Evolutionary conservation across 2,113 vertebrate genomes (phyloP), one percentile per base, ranked within the genome.

Genomic region (Platycercus adscitus): DNA sequence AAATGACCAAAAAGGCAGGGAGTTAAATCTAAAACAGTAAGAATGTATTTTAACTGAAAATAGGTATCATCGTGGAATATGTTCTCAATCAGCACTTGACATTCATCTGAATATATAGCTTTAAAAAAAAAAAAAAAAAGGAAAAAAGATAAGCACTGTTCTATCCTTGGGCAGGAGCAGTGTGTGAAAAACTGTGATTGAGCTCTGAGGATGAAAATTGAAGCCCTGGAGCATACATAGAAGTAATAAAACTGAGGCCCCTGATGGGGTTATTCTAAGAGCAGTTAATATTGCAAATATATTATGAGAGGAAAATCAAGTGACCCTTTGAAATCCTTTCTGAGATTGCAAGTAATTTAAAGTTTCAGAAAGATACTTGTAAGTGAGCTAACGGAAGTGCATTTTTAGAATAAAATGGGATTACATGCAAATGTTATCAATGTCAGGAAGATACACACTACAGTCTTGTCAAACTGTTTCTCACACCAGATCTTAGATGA

Each of bases 1-100:
- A 97, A 97, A 97, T 97, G 81, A 89, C 94, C 97, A 97, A 97
- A 95, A 98, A 97, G 95, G 88, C 94, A 72, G 85, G 75, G 94
- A 97, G 95, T 97, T 97, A 97, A 97, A 97, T 98, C 97, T 93
- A 88, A 97, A 97, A 95, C 92, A 77, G 3, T 94, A 97, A 97
- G 94, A 95, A 94, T n/a, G 10, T 94, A 92, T 97, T 97, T 98
- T 97, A 92, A 97, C 91, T 93, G 96, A 97, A 97, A 98, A 97
- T 96, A 95, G 70, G 79, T 93, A 97, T 97, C 95, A 97, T 97
- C 95, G 58, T 56, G 50, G 91, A 97, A 89, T 93, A 58, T 92
- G 81, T 97, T 96, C 94, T 96, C 92, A 96, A 56, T 97, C 94
- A 97, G 94, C 81, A 86, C 92, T 96, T 97, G 96, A 96, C 83